These are phyloP conservation scores for Diorhabda sublineata DNA, from an alignment of 1,140 invertebrate genomes.

Conservation along the genomic window DNA sequence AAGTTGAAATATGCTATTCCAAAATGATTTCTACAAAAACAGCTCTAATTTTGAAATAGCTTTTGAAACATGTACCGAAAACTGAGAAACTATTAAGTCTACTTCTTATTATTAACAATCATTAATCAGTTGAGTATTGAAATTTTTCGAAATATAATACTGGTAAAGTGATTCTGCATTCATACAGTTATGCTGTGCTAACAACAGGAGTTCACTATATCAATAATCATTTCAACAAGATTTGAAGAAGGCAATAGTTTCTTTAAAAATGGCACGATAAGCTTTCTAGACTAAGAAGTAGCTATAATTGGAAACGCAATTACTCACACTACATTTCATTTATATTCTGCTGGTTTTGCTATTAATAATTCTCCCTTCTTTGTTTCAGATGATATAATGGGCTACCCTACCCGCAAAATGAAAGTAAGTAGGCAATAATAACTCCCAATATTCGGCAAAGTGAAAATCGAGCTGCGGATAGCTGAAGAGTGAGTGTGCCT, in stretches of 20 bases:
- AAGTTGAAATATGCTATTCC: too few species aligned
- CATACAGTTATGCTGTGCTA: too few species aligned
- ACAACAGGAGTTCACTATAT: too few species aligned
- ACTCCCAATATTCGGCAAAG: slow-evolving; percentile 16
- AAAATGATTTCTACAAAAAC: too few species aligned
- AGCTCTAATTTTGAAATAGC: too few species aligned
- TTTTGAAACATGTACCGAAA: too few species aligned
- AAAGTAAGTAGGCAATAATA: slow-evolving; percentile 22
- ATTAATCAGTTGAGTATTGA: too few species aligned
- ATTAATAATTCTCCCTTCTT: slow-evolving; percentile 9
- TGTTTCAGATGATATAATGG: slow-evolving; percentile 18
- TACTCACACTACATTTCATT: neutral
- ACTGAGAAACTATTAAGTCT: too few species aligned
- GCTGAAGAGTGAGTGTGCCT: slow-evolving; percentile 6
- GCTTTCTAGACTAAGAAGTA: neutral
- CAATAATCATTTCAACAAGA: too few species aligned
- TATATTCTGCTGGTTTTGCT: neutral
- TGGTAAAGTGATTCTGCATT: too few species aligned
- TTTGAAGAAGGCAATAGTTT: neutral
- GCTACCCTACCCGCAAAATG: slow-evolving; percentile 12
- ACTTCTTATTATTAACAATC: too few species aligned
- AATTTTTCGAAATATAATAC: too few species aligned
- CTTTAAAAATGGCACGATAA: neutral
- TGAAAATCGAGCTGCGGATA: slow-evolving; percentile 9
- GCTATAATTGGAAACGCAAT: neutral